phyloP scores from a whole-genome alignment of 2,113 vertebrate genomes.

The Nannospalax galili region DNA sequence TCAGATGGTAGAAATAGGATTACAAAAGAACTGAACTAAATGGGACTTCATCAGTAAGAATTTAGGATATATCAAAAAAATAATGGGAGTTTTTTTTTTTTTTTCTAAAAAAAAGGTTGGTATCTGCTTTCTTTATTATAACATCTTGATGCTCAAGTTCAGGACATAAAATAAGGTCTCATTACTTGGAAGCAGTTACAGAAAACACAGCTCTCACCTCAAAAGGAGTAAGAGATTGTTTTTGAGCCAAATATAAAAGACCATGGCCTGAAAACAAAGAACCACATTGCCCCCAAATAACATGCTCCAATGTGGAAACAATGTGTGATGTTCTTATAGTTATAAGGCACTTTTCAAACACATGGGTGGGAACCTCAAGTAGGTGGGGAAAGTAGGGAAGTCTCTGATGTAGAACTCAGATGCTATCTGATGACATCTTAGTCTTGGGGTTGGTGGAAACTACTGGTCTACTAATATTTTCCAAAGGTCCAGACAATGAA shows the following conservation, averaged over 20 bases:
- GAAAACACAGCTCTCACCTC: neutral
- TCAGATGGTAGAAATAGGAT: neutral
- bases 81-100: neutral
- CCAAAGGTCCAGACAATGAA: neutral
- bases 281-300: neutral
- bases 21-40: constrained; percentile 35
- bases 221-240: neutral
- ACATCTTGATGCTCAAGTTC: neutral
- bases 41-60: neutral
- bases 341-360: neutral
- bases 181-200: neutral
- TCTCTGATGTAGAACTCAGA: neutral
- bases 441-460: neutral
- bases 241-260: neutral
- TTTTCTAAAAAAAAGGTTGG: neutral
- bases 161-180: neutral
- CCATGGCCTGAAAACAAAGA: neutral
- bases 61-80: neutral
- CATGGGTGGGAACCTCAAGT: neutral
- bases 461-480: neutral
- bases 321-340: neutral
- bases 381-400: neutral
- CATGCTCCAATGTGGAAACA: neutral
- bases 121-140: neutral
- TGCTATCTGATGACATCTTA: neutral